Conservation (phyloP, 1,140 invertebrate genomes). For the Drosophila persimilis region DNA sequence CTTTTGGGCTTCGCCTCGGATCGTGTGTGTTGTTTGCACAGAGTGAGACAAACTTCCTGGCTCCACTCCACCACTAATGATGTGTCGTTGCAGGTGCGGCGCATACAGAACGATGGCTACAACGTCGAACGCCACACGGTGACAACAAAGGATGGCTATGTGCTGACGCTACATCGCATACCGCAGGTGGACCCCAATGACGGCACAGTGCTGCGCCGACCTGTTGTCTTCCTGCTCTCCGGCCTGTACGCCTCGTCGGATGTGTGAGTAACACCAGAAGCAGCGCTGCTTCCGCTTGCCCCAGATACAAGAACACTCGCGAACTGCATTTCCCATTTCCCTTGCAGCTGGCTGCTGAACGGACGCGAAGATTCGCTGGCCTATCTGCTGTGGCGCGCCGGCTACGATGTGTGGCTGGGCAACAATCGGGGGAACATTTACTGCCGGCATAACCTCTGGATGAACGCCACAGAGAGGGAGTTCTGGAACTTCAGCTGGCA, state of each 20-base stretch:
- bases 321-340: not conserved
- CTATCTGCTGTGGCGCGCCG: constrained; percentile 87
- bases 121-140: constrained; percentile 84
- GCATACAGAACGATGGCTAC: constrained; percentile 84
- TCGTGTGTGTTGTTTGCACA: not conserved
- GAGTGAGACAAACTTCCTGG: not conserved
- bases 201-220: constrained; percentile 86
- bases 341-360: constrained; percentile 69
- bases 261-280: constrained; percentile 51
- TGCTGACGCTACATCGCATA: constrained; percentile 84
- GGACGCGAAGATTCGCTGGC: constrained; percentile 81
- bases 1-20: constrained; percentile 6
- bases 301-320: not conserved
- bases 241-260: constrained; percentile 87
- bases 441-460: constrained; percentile 85
- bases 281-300: constrained; percentile 16
- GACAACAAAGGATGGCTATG: constrained; percentile 85
- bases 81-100: constrained; percentile 66
- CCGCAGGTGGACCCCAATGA: constrained; percentile 72
- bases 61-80: constrained; percentile 1
- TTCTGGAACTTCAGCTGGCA: constrained; percentile 86
- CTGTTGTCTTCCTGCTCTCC: constrained; percentile 87
- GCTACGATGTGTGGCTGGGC: constrained; percentile 90
- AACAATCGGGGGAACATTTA: constrained; percentile 89
- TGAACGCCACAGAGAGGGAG: constrained; percentile 82